These are phyloP conservation scores for Drosophila hawaiiensis DNA, from an alignment of 2,888 invertebrate species.

Conservation along the genomic window DNA sequence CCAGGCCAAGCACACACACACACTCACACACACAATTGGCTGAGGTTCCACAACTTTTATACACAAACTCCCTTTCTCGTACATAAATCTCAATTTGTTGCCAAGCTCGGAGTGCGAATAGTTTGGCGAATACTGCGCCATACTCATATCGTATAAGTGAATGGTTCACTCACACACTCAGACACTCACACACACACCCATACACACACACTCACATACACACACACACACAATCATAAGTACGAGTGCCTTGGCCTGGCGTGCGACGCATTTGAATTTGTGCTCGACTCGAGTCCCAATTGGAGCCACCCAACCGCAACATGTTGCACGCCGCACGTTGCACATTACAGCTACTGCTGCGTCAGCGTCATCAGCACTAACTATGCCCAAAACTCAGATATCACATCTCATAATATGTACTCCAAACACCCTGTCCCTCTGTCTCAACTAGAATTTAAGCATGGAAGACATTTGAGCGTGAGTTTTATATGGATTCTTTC, in stretches of 20 bases:
- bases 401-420: constrained; percentile 12
- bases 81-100: constrained; percentile 78
- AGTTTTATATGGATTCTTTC: background rate
- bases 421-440: constrained; percentile 18
- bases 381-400: constrained; percentile 53
- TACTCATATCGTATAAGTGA: constrained; percentile 15
- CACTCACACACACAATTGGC: constrained; percentile 18
- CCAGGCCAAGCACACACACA: constrained; percentile 49
- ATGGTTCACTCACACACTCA: constrained; percentile 40
- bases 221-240: constrained; percentile 42
- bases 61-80: constrained; percentile 54
- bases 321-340: constrained; percentile 66
- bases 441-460: background rate
- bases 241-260: constrained; percentile 36
- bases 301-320: constrained; percentile 74
- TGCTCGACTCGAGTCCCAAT: constrained; percentile 76
- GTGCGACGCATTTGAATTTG: constrained; percentile 70
- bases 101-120: constrained; percentile 74
- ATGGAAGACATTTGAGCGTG: background rate
- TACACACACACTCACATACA: background rate
- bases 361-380: constrained; percentile 38
- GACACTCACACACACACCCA: background rate
- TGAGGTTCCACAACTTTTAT: constrained; percentile 13
- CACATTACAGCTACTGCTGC: constrained; percentile 26
- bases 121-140: constrained; percentile 57